Evolutionary conservation across 92 coral and sea anemone genomes (phyloP).

Genomic region (Parazoanthus darwini): DNA sequence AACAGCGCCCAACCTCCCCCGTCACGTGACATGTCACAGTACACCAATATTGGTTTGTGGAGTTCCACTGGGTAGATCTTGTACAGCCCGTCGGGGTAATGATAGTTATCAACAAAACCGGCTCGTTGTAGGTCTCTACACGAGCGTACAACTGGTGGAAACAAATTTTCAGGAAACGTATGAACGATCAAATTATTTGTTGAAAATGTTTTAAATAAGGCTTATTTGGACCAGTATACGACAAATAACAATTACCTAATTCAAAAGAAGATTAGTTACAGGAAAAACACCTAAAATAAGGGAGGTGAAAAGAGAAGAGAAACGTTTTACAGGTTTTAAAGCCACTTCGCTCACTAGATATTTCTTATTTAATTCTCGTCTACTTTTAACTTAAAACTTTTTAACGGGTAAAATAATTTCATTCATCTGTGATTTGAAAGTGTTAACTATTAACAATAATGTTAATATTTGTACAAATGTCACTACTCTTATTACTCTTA

Average conservation of each 20-base stretch:
- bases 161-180: not conserved
- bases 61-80: conserved; percentile 60
- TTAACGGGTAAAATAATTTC: too few relatives aligned
- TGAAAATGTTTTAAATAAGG: not conserved
- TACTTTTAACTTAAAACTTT: too few relatives aligned
- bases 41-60: conserved; percentile 52
- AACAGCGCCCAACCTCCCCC: conserved; percentile 93
- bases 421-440: too few relatives aligned
- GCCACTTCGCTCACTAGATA: too few relatives aligned
- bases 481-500: too few relatives aligned
- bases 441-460: too few relatives aligned
- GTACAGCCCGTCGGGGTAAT: conserved; percentile 72
- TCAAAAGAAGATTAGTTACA: not conserved
- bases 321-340: not conserved
- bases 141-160: conserved; percentile 49
- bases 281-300: too few relatives aligned
- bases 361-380: too few relatives aligned
- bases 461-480: too few relatives aligned
- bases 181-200: too few relatives aligned
- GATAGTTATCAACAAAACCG: conserved; percentile 30
- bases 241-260: not conserved
- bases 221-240: not conserved
- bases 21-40: conserved; percentile 90
- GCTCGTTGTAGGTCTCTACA: conserved; percentile 64
- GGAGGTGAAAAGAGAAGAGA: too few relatives aligned